Percentiles rank a stretch among this genome's conserved stretches.
Evolutionary conservation across 1,140 invertebrate genomes (phyloP).

Genomic region (Macrocentrus cingulum): DNA sequence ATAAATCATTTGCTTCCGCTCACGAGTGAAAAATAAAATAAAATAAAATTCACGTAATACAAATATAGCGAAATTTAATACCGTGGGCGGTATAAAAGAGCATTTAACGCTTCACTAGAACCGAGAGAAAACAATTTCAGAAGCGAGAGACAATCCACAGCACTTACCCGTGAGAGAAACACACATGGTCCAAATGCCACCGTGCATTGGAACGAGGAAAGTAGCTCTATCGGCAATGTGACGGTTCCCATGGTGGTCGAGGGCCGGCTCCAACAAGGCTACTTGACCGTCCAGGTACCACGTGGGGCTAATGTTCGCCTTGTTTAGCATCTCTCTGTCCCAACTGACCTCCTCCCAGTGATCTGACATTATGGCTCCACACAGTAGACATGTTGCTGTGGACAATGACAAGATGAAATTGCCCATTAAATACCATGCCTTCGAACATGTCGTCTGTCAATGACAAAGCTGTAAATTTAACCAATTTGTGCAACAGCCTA

Average conservation of each 20-base stretch:
- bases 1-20: not conserved
- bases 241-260: constrained; percentile 52
- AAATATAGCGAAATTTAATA: constrained; percentile 7
- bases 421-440: constrained; percentile 1
- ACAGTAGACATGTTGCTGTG: constrained; percentile 73
- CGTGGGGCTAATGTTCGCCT: constrained; percentile 44
- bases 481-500: too few species aligned
- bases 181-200: constrained; percentile 84
- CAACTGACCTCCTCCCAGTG: constrained; percentile 83
- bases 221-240: constrained; percentile 55
- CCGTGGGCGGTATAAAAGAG: too few species aligned
- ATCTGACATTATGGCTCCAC: constrained; percentile 80
- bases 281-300: constrained; percentile 53
- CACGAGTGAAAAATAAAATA: not conserved
- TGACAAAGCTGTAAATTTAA: not conserved
- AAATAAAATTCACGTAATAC: not conserved
- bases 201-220: constrained; percentile 81
- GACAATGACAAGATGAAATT: constrained; percentile 14
- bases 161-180: constrained; percentile 71
- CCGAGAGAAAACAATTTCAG: not conserved
- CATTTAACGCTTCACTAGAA: not conserved
- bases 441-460: not conserved
- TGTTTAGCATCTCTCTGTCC: constrained; percentile 63
- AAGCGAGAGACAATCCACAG: not conserved
- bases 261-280: constrained; percentile 35